Evolutionary conservation across 2,113 vertebrate species (phyloP), one percentile per base, ranked within the genome.

Genomic region (Calidris pygmaea): DNA sequence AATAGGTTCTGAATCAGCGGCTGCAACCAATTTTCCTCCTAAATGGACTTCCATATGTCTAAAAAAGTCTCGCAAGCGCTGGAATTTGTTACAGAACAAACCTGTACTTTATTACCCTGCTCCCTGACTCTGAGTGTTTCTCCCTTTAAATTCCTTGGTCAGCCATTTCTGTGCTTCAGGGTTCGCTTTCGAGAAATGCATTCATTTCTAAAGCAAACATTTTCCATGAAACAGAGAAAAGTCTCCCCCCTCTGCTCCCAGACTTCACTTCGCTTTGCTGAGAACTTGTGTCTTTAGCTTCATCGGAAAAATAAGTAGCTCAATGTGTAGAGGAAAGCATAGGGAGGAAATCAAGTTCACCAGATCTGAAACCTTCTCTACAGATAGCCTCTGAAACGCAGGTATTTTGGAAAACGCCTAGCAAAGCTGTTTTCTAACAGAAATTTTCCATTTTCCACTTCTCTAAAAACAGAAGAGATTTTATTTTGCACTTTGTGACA

Each of bases 11-110:
- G 95, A 96, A 93, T 87, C 80, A 73, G 96, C 91, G 95, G 92
- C 97, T 98, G 97, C 77, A 98, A 98, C 95, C 97, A 98, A 98
- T 98, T 98, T 98, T 96, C 97, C 95, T 95, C 86, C 92, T 97
- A 97, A 97, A 96, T 94, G 85, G 86, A 96, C 95, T 98, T 96
- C 97, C 71, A 91, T 96, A 95, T 93, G 95, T 97, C 96, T 91
- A 29, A 93, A 96, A 93, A 86, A 93, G 91, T 90, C 89, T 85
- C 4, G 5, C 87, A 92, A 97, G 88, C 13, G 3, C 96, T 95
- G 97, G 96, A 93, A 96, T 97, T 95, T 87, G 97, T 97, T 96
- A 94, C 79, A 97, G 92, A 95, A 90, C 89, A 77, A 93, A 92
- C 93, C 95, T 95, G 95, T 41, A 43, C 82, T 97, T 95, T 95